phyloP scores from a whole-genome alignment of 2,797 vertebrate genomes.

The Mallotus villosus region DNA sequence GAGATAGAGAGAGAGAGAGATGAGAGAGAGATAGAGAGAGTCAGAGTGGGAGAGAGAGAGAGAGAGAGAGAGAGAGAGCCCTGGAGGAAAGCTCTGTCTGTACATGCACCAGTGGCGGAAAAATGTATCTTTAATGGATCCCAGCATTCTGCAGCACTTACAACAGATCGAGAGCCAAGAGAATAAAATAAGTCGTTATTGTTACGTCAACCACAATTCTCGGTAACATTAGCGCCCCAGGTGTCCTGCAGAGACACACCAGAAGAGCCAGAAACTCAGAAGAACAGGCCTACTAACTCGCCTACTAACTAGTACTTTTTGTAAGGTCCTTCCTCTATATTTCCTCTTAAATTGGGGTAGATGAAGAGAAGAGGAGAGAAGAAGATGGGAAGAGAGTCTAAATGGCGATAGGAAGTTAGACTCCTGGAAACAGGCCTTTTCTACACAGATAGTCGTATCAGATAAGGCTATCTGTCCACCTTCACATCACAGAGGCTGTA shows the following conservation, averaged over 20 bases:
- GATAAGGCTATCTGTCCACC: slow-evolving; percentile 29
- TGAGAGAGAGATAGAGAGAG: slow-evolving; percentile 32
- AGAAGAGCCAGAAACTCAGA: slow-evolving; percentile 38
- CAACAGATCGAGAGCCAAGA: slow-evolving; percentile 50
- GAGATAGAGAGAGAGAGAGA: slow-evolving; percentile 25
- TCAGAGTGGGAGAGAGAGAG: too few species aligned
- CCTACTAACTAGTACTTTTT: too few species aligned
- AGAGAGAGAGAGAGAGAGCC: slow-evolving; percentile 38
- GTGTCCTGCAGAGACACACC: too few species aligned
- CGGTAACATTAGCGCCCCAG: too few species aligned
- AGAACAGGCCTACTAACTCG: too few species aligned
- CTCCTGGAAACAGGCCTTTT: neutral
- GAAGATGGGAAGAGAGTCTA: slow-evolving; percentile 26
- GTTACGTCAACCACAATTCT: slow-evolving; percentile 54
- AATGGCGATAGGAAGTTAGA: slow-evolving; percentile 46
- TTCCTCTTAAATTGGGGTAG: too few species aligned
- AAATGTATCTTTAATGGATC: slow-evolving; percentile 73
- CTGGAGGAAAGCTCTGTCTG: slow-evolving; percentile 59
- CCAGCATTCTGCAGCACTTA: slow-evolving; percentile 68
- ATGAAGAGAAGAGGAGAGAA: too few species aligned
- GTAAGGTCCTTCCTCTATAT: too few species aligned
- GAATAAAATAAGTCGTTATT: slow-evolving; percentile 68
- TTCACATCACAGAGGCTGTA: slow-evolving; percentile 33
- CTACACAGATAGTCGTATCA: too few species aligned
- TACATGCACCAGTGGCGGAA: slow-evolving; percentile 69